phyloP scores from a whole-genome alignment of 2,113 vertebrate species.

The Corythornis cristatus region DNA sequence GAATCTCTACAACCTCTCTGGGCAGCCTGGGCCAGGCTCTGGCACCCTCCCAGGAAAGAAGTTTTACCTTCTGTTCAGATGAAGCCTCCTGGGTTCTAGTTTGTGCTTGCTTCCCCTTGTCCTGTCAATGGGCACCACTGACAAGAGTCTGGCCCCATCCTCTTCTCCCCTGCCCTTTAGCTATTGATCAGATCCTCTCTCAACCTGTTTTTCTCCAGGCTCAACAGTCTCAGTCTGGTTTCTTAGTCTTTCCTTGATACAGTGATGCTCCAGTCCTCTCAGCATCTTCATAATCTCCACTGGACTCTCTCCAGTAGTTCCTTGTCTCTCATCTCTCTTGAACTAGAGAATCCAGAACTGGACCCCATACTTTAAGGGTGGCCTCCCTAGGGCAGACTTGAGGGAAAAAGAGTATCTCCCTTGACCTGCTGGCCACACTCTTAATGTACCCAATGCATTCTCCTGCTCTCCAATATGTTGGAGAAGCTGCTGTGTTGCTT shows the following conservation, averaged over 20 bases:
- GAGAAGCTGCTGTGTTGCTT: background rate
- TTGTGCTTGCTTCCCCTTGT: background rate
- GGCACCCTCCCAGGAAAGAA: background rate
- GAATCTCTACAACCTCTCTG: background rate
- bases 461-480: background rate
- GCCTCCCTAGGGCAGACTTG: background rate
- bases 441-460: background rate
- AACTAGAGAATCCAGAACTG: background rate
- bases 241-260: background rate
- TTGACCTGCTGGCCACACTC: background rate
- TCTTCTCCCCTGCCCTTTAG: background rate
- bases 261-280: background rate
- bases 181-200: background rate
- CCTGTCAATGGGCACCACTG: background rate
- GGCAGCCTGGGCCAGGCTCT: background rate
- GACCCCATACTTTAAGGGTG: background rate
- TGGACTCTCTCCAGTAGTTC: background rate
- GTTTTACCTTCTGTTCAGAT: background rate
- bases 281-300: background rate
- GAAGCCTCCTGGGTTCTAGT: background rate
- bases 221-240: background rate
- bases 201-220: background rate
- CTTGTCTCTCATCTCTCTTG: background rate
- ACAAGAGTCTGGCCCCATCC: background rate
- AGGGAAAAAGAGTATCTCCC: background rate